phyloP scores from a whole-genome alignment of 37 sponge, comb jelly and placozoan genomes.

The Chondrosia reniformis region DNA sequence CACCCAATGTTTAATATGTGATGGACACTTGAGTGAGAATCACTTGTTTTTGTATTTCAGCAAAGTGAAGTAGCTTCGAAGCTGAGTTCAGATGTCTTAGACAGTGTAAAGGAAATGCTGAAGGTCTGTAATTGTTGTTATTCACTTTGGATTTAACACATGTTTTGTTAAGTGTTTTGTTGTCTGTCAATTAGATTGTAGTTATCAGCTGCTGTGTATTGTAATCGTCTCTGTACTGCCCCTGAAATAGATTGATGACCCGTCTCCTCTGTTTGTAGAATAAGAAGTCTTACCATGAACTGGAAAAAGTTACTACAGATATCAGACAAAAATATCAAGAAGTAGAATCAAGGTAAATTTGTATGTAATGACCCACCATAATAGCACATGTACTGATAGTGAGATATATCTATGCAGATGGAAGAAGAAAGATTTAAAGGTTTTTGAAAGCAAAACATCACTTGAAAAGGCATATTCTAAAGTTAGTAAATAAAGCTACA shows the following conservation, averaged over 20 bases:
- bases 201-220: too few relatives aligned
- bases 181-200: too few relatives aligned
- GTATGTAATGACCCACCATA: too few relatives aligned
- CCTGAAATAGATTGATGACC: too few relatives aligned
- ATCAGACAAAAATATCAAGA: constrained; percentile 60
- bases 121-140: constrained; percentile 32
- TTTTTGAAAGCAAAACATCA: constrained; percentile 47
- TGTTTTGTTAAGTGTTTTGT: too few relatives aligned
- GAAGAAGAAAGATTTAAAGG: constrained; percentile 43
- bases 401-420: constrained; percentile 15
- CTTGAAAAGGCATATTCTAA: constrained; percentile 55
- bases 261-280: constrained; percentile 30
- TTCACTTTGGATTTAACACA: too few relatives aligned
- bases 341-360: constrained; percentile 42
- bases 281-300: constrained; percentile 66
- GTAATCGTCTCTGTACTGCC: too few relatives aligned
- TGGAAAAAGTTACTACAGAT: constrained; percentile 56
- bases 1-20: background rate
- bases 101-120: constrained; percentile 49
- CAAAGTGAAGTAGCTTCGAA: constrained; percentile 38
- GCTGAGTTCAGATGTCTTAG: constrained; percentile 72
- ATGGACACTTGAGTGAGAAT: background rate
- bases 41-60: constrained; percentile 24
- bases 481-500: background rate
- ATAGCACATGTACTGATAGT: background rate